Evolutionary conservation across 1,140 invertebrate genomes (phyloP), one percentile per base, ranked within the genome.

Genomic region (Tenebrio molitor): DNA sequence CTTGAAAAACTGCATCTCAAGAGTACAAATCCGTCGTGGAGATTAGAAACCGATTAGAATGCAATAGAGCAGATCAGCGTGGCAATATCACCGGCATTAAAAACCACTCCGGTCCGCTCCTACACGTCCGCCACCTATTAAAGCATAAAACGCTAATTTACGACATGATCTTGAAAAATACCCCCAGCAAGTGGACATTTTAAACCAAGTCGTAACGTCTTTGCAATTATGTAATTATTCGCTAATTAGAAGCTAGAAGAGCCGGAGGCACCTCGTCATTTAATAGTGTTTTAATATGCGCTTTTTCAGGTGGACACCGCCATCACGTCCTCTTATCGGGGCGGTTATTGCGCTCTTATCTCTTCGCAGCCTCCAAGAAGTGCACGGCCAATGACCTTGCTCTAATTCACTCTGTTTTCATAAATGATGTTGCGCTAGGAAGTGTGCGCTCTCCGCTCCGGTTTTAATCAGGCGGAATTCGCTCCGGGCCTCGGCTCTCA

Each of bases 391-490:
- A 50, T 46, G 68, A 70, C 68, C 68, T 70, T 70, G 68, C 53
- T 70, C 68, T 70, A 62, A 70, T 70, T 70, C 58, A 62, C 33
- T 70, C 58, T 19, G 46, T 36, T 70, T 70, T 62, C 46, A 70
- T 70, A 70, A 70, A 70, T 50, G 50, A 42, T 70, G 17, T 41
- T 62, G 58, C 34, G 17, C 58, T 41, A 58, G 68, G 68, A 70
- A 62, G 68, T 69, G 46, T 69, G 68, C 68, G 29, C 21, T 58
- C 50, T 58, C 36, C 68, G 46, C 68, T 70, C 68, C 46, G 53
- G 68, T 70, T 70, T 58, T 70, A 70, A 70, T 70, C 68, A 70
- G 19, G 7, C 68, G 68, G 68, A 70, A 70, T 70, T 33, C 33
- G 53, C 58, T 34, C 68, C 50, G 67, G 46, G 58, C 39, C n/a